Conservation (phyloP, 2,113 vertebrate species). For the Campylomormyrus numenius region DNA sequence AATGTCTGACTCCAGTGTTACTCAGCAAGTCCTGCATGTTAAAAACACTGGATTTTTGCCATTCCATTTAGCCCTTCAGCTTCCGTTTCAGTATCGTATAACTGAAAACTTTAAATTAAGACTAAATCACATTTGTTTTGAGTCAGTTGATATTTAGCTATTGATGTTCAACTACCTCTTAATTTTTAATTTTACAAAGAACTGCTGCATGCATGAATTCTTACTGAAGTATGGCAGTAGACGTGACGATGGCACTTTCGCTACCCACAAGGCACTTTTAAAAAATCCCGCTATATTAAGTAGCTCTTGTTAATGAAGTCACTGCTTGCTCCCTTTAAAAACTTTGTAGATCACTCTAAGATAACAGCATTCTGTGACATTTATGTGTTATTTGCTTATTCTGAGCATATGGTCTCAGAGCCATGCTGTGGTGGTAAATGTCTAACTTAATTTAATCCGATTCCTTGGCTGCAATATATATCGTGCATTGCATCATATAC, state of each 20-base stretch:
- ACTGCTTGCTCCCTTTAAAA: not conserved
- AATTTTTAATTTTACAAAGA: not conserved
- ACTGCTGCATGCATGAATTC: not conserved
- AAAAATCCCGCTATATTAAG: not conserved
- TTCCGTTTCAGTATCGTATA: not conserved
- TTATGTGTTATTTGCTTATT: slow-evolving; percentile 4
- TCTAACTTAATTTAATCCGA: not conserved
- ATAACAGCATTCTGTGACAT: not conserved
- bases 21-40: not conserved
- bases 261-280: not conserved
- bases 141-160: not conserved
- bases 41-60: not conserved
- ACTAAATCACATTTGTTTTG: not conserved
- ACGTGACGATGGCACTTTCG: not conserved
- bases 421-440: not conserved
- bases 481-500: not conserved
- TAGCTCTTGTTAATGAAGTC: not conserved
- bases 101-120: not conserved
- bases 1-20: not conserved
- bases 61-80: not conserved
- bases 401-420: not conserved
- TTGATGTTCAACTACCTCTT: not conserved
- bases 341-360: not conserved
- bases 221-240: not conserved
- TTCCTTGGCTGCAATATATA: not conserved